Base-by-base conservation (phyloP, 2,888 invertebrate genomes). In the Drosophila hawaiiensis region DNA sequence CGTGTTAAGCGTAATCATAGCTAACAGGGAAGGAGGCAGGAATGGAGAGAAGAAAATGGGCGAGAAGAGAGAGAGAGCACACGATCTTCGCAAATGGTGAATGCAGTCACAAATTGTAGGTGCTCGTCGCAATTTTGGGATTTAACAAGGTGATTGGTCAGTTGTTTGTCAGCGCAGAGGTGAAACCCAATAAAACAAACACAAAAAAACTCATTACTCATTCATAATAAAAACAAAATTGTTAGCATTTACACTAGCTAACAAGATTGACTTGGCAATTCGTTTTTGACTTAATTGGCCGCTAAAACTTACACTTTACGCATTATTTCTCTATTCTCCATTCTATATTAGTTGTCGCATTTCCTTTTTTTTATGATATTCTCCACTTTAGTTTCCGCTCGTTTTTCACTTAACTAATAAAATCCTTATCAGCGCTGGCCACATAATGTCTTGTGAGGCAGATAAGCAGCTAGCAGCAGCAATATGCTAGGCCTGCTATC, bases 101-200 rank as follows among this genome's bases (percentile, higher is more conserved):
- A 53, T 58, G 61, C 56, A 60, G 49, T 53, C 53, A 49, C 37
- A 66, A 47, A 53, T 49, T 25, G 52, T 64, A 80, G 68, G 75
- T 79, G 85, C 56, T 73, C 50, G 58, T 28, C 70, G 63, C 63
- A 84, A 67, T 73, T 28, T 58, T 73, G 68, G 69, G 68, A 62
- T 66, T 72, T 65, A 69, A 71, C 88, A 82, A 83, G 88, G 86
- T 76, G 72, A 82, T 81, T 81, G 84, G 81, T 83, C 84, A 80
- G 9, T 31, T 16, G 9, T 43, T n/a, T 39, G n/a, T 28, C 3
- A 56, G 56, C 29, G 41, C 66, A 28, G 58, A 59, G 67, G n/a
- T 69, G 50, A 50, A 64, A 62, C n/a, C 50, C 28, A 74, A 64
- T 19, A 41, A 25, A 47, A 55, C 19, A 55, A 6, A 56, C 4